Percentiles rank a stretch among this genome's conserved stretches.
These are phyloP conservation scores for Cotesia chilonis DNA, from an alignment of 1,140 invertebrate species.

Conservation along the genomic window DNA sequence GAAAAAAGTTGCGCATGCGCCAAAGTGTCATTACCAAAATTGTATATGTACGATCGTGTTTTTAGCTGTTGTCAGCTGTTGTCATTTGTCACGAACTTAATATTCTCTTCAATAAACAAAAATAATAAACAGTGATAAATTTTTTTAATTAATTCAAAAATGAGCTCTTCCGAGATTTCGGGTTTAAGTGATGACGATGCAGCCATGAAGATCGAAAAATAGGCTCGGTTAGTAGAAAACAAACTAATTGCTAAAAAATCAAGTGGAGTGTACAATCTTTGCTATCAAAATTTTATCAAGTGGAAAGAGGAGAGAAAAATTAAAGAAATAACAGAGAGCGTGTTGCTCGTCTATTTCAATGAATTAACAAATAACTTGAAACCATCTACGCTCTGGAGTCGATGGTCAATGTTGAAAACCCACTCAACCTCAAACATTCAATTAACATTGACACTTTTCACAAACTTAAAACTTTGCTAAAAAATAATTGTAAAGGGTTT, in stretches of 20 bases:
- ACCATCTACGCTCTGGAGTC: conserved; percentile 28
- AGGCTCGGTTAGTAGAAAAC: conserved; percentile 19
- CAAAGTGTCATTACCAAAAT: too few species aligned
- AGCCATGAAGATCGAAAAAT: not conserved
- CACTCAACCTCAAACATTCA: conserved; percentile 17
- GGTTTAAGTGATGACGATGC: not conserved
- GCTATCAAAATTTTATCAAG: conserved; percentile 18
- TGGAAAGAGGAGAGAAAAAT: conserved; percentile 16
- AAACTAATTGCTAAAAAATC: conserved; percentile 27
- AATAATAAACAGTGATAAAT: too few species aligned
- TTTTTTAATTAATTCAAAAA: not conserved
- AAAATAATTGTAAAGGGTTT: conserved; percentile 17
- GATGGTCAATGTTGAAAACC: conserved; percentile 29
- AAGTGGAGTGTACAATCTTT: conserved; percentile 18
- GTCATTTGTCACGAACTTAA: too few species aligned
- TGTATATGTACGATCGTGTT: too few species aligned
- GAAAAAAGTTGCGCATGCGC: too few species aligned
- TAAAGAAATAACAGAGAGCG: conserved; percentile 26
- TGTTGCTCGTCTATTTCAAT: conserved; percentile 32
- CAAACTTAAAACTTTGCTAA: conserved; percentile 23
- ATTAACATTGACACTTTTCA: conserved; percentile 30
- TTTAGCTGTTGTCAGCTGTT: too few species aligned
- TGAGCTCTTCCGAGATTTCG: not conserved
- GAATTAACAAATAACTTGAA: conserved; percentile 23
- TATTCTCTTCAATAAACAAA: too few species aligned